Evolutionary conservation across 2,888 invertebrate species (phyloP), one percentile per base, ranked within the genome.

Genomic region (Eristalis tenax): DNA sequence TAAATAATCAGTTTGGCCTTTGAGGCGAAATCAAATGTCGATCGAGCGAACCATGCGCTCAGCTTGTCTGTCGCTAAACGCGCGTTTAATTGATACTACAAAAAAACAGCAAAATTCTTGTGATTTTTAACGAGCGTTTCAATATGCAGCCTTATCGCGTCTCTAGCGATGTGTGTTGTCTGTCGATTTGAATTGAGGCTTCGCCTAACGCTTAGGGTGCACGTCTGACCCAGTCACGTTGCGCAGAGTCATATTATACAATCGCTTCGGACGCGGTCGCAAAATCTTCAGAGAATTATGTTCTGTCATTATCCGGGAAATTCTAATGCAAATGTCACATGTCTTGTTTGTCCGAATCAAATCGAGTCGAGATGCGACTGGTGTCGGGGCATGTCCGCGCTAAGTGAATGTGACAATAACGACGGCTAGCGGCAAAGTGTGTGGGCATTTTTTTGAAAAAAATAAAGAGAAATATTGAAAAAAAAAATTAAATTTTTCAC

Each of bases 1-100:
- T 18, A 35, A 23, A 66, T 66, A 40, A 26, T 50, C 73, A 63
- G 32, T 63, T 73, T 73, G 73, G 63, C 73, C 73, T 73, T 73
- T 73, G 50, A 18, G 71, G 40, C 38, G 28, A 61, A 61, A 63
- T 50, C 63, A 40, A 73, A 73, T 61, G 61, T 28, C 57, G 69
- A 70, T 70, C 50, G 18, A 18, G 6, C 50, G 50, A 5, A n/a
- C 8, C 50, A 18, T 50, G 50, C 50, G 50, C 18, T 18, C 18
- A 8, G 50, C n/a, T 50, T 18, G 50, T 8, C 18, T 50, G 50
- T 18, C 50, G 50, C 50, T 18, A 6, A 50, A 50, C n/a, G 50
- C 50, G 50, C 50, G 50, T 50, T 50, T 18, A 18, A 50, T 18
- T 50, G 18, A n/a, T 18, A 50, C 50, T n/a, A n/a, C 28, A 50